Percentiles rank a stretch among this genome's conserved stretches.
Evolutionary conservation across 2,888 invertebrate species (phyloP).

Genomic region (Apotomis turbidana): DNA sequence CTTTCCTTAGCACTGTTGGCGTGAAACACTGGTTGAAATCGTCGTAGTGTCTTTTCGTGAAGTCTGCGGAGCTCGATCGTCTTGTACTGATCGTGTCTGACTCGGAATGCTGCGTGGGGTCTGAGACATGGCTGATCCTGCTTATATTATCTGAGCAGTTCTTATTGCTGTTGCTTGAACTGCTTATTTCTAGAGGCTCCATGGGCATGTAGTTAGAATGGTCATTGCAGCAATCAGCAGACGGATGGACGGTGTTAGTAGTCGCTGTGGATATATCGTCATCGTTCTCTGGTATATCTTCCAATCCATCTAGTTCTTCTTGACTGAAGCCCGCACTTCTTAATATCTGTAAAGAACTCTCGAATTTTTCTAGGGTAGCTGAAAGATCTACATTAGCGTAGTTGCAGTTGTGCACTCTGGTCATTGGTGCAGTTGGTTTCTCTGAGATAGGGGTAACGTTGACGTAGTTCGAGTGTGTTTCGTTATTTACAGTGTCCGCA

Average conservation of each 20-base stretch:
- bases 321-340: constrained; percentile 84
- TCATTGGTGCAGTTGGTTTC: constrained; percentile 44
- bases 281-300: constrained; percentile 77
- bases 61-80: constrained; percentile 86
- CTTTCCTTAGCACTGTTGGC: constrained; percentile 72
- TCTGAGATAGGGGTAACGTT: constrained; percentile 73
- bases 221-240: constrained; percentile 70
- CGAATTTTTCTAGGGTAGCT: constrained; percentile 90
- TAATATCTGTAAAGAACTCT: constrained; percentile 88
- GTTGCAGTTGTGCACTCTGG: constrained; percentile 78
- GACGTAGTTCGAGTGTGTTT: constrained; percentile 77
- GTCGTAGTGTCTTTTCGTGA: constrained; percentile 83
- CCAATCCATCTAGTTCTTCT: constrained; percentile 80
- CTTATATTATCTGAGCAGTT: constrained; percentile 81
- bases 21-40: constrained; percentile 73
- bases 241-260: constrained; percentile 68
- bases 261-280: constrained; percentile 74
- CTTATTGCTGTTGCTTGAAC: constrained; percentile 70
- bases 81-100: constrained; percentile 75
- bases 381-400: constrained; percentile 91
- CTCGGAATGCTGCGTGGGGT: constrained; percentile 75
- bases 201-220: constrained; percentile 74
- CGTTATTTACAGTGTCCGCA: constrained; percentile 59
- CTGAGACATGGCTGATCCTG: constrained; percentile 81
- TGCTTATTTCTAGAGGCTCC: constrained; percentile 71